Conservation (phyloP, 2,888 invertebrate species). For the Eupithecia pulchellata region DNA sequence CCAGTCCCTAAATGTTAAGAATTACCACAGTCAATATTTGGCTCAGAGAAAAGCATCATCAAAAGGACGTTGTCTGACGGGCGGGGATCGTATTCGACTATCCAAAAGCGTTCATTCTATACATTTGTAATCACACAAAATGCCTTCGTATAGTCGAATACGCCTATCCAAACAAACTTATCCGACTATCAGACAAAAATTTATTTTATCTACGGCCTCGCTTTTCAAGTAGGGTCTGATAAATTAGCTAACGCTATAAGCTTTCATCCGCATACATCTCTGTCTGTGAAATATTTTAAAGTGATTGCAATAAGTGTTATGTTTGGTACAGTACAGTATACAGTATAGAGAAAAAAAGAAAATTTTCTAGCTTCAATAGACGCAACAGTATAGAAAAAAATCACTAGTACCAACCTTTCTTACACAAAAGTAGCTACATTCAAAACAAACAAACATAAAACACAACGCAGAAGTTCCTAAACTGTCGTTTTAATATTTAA, state of each 20-base stretch:
- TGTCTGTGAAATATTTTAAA: background rate
- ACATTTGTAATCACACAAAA: too few relatives aligned
- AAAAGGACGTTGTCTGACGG: too few relatives aligned
- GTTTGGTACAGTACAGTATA: background rate
- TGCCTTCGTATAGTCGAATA: too few relatives aligned
- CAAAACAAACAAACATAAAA: slow-evolving; percentile 31
- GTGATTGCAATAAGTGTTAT: background rate
- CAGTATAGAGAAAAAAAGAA: background rate
- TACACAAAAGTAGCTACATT: slow-evolving; percentile 11
- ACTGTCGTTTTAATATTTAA: slow-evolving; percentile 38
- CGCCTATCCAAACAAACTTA: too few relatives aligned
- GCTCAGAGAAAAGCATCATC: background rate
- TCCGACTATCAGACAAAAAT: too few relatives aligned
- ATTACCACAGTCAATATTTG: background rate
- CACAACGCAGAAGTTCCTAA: slow-evolving; percentile 26
- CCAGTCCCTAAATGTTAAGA: too few relatives aligned
- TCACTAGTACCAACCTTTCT: background rate
- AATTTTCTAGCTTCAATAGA: background rate
- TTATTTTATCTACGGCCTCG: too few relatives aligned
- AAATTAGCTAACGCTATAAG: background rate
- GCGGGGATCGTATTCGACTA: too few relatives aligned
- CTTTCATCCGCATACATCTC: background rate
- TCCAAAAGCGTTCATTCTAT: too few relatives aligned
- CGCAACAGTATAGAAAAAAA: background rate
- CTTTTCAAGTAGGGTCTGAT: background rate